Percentiles rank a stretch among this genome's conserved stretches.
Evolutionary conservation across 2,113 vertebrate species (phyloP).

Genomic region (Lasiurus borealis): DNA sequence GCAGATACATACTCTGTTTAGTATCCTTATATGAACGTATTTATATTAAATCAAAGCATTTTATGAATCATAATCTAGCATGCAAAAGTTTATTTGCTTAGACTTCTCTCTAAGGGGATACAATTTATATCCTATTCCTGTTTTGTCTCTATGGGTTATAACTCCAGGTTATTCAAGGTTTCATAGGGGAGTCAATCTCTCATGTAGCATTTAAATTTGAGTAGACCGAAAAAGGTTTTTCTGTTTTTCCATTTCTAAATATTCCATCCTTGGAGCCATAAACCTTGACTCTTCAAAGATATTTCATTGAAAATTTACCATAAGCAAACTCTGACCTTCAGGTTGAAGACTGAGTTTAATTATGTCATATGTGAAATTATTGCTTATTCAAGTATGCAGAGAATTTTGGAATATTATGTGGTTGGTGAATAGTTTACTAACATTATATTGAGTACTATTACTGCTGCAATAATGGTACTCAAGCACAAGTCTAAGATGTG

Average conservation of each 20-base stretch:
- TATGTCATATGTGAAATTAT: not conserved
- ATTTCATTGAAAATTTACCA: slow-evolving; percentile 47
- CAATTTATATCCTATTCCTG: not conserved
- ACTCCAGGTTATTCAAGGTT: slow-evolving; percentile 27
- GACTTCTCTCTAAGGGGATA: slow-evolving; percentile 14
- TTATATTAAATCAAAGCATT: slow-evolving; percentile 68
- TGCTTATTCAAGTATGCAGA: not conserved
- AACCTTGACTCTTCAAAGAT: not conserved
- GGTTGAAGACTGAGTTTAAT: not conserved
- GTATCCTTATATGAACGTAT: slow-evolving; percentile 50
- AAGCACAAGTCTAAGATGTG: not conserved
- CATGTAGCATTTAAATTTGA: not conserved
- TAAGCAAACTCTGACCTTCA: not conserved
- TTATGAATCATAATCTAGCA: slow-evolving; percentile 50
- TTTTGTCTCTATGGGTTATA: slow-evolving; percentile 7
- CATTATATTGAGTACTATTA: not conserved
- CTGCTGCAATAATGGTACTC: slow-evolving; percentile 3
- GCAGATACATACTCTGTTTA: slow-evolving; percentile 41
- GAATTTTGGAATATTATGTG: not conserved
- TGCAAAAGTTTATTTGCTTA: slow-evolving; percentile 50
- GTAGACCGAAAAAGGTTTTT: not conserved
- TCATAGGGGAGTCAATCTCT: not conserved
- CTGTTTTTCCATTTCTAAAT: not conserved
- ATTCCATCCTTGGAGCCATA: not conserved
- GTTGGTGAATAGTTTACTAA: not conserved